Conservation (phyloP, 2,888 invertebrate genomes). For the Dysmachus trigonus region DNA sequence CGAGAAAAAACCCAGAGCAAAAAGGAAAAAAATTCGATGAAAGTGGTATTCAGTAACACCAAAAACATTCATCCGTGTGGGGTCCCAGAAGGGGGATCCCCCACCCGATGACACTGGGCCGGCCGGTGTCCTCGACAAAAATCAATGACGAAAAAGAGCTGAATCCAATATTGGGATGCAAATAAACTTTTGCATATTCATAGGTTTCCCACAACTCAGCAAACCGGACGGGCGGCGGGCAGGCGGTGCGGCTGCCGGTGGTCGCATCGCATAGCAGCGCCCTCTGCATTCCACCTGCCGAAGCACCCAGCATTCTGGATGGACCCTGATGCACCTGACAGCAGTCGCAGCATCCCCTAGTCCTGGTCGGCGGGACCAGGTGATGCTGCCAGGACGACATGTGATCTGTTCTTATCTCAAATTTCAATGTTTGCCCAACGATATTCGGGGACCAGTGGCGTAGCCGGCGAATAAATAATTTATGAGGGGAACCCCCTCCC, state of each 20-base stretch:
- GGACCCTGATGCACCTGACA: not conserved
- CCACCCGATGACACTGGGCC: not conserved
- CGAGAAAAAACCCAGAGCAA: not conserved
- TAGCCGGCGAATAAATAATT: constrained; percentile 9
- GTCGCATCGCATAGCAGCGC: not conserved
- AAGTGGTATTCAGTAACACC: not conserved
- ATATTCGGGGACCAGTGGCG: not conserved
- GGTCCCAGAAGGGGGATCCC: not conserved
- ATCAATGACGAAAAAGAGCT: constrained; percentile 20
- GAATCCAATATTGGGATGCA: constrained; percentile 35
- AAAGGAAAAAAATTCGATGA: not conserved
- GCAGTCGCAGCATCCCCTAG: not conserved
- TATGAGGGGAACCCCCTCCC: not conserved
- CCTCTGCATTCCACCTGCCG: not conserved
- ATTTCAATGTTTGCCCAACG: constrained; percentile 25
- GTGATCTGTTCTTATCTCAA: constrained; percentile 35
- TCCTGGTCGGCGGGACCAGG: not conserved
- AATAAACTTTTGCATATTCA: constrained; percentile 35
- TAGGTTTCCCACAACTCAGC: constrained; percentile 28
- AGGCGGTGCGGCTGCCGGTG: not conserved
- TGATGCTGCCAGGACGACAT: constrained; percentile 10
- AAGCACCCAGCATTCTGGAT: not conserved
- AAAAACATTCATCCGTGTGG: not conserved
- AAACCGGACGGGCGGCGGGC: not conserved
- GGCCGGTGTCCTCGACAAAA: not conserved